Percentiles rank a stretch among this genome's conserved stretches.
Evolutionary conservation across 2,113 vertebrate genomes (phyloP).

Genomic region (Charadrius vociferus): DNA sequence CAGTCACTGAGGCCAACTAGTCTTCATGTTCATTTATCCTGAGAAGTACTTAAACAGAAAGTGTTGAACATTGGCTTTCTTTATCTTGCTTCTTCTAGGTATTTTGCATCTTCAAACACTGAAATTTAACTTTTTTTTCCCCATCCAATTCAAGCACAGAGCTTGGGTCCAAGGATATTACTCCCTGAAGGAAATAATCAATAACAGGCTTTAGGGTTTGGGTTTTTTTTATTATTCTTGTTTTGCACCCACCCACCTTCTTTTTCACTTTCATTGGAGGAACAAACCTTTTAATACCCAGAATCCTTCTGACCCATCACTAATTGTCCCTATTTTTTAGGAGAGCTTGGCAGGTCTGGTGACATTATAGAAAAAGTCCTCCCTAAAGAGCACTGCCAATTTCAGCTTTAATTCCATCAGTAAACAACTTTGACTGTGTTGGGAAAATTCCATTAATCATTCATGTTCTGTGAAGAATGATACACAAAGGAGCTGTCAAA

Average conservation of each 20-base stretch:
- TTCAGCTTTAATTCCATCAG: conserved; percentile 80
- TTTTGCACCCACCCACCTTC: neutral
- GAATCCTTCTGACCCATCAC: conserved; percentile 54
- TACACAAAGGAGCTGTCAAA: conserved; percentile 80
- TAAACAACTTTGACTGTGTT: conserved; percentile 81
- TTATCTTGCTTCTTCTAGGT: neutral
- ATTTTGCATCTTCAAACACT: neutral
- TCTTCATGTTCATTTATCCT: neutral
- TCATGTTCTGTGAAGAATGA: conserved; percentile 79
- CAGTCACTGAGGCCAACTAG: neutral
- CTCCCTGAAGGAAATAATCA: neutral
- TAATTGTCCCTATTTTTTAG: conserved; percentile 75
- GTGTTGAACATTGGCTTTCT: neutral
- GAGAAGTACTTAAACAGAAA: neutral
- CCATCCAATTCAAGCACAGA: neutral
- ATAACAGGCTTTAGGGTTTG: neutral
- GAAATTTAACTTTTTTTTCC: neutral
- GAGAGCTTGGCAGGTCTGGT: conserved; percentile 70
- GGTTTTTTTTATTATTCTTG: neutral
- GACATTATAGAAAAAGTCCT: conserved; percentile 75
- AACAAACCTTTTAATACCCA: conserved; percentile 55
- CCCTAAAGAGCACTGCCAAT: conserved; percentile 77
- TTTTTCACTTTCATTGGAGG: conserved; percentile 3
- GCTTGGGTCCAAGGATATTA: neutral
- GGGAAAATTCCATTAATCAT: conserved; percentile 85